Conservation (phyloP, 1,140 invertebrate species). For the Drosophila pachea region DNA sequence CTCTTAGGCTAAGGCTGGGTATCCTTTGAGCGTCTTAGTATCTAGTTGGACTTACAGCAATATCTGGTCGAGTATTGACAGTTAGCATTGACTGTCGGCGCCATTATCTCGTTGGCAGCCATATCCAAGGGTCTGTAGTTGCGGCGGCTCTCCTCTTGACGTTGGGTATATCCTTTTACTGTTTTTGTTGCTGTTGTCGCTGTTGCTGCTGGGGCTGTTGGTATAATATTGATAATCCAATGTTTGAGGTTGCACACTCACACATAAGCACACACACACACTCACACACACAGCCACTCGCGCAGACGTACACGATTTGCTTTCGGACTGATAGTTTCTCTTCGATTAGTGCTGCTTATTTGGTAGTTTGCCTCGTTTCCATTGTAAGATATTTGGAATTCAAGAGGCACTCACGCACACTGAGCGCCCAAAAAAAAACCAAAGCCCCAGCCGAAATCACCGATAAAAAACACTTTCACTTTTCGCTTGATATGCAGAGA, state of each 20-base stretch:
- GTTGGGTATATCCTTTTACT: too few species aligned
- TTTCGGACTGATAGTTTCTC: constrained; percentile 58
- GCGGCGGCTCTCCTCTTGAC: too few species aligned
- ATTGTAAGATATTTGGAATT: constrained; percentile 65
- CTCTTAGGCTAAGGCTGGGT: background rate
- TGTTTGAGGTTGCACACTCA: constrained; percentile 1
- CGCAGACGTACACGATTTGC: constrained; percentile 15
- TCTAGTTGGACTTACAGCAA: constrained; percentile 68
- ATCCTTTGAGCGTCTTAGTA: background rate
- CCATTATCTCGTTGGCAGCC: constrained; percentile 78
- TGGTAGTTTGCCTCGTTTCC: constrained; percentile 54
- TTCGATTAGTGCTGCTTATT: constrained; percentile 38
- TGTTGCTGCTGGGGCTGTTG: constrained; percentile 3
- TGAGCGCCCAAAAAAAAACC: constrained; percentile 41
- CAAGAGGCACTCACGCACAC: constrained; percentile 68
- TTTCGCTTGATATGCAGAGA: constrained; percentile 68
- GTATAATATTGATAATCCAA: constrained; percentile 56
- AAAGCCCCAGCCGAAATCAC: constrained; percentile 18
- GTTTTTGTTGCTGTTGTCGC: too few species aligned
- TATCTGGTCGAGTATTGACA: constrained; percentile 78
- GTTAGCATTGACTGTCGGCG: constrained; percentile 76
- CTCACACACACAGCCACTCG: constrained; percentile 9
- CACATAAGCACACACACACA: constrained; percentile 23
- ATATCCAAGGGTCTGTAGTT: constrained; percentile 56
- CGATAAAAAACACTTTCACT: constrained; percentile 65